A percentile compares a stretch with the other conserved stretches of the same genome.
Conservation (phyloP, 2,888 invertebrate genomes). For the Sarcophaga variegata region DNA sequence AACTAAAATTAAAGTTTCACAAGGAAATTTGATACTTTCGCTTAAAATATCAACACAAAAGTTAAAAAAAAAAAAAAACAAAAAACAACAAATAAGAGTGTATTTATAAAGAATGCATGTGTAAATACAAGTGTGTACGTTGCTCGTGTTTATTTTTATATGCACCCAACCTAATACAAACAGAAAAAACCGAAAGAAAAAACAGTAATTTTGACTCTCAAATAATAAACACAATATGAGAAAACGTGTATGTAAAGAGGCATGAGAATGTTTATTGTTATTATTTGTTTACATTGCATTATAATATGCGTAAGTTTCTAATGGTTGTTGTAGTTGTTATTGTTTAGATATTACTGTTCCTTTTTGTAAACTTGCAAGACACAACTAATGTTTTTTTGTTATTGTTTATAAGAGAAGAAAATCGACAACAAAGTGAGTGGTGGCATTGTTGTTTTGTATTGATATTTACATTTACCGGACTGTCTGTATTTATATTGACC, state of each 20-base stretch:
- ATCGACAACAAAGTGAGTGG: neutral
- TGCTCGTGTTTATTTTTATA: no score
- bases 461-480: constrained; percentile 24
- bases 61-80: neutral
- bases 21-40: constrained; percentile 47
- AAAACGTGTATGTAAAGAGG: neutral
- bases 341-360: neutral
- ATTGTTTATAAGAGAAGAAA: neutral
- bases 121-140: no score
- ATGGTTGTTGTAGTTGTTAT: neutral
- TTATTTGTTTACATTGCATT: constrained; percentile 12
- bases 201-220: neutral
- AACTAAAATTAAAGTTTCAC: neutral
- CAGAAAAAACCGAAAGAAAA: neutral
- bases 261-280: neutral
- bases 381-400: neutral
- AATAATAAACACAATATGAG: neutral
- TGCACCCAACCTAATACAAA: no score
- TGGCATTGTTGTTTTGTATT: neutral
- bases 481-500: constrained; percentile 58
- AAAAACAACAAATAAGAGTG: neutral
- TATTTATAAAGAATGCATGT: no score
- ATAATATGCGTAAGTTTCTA: constrained; percentile 2
- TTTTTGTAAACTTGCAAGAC: neutral
- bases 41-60: constrained; percentile 25